Conservation (phyloP, 2,888 invertebrate genomes). For the Alloscopus bannaensis region DNA sequence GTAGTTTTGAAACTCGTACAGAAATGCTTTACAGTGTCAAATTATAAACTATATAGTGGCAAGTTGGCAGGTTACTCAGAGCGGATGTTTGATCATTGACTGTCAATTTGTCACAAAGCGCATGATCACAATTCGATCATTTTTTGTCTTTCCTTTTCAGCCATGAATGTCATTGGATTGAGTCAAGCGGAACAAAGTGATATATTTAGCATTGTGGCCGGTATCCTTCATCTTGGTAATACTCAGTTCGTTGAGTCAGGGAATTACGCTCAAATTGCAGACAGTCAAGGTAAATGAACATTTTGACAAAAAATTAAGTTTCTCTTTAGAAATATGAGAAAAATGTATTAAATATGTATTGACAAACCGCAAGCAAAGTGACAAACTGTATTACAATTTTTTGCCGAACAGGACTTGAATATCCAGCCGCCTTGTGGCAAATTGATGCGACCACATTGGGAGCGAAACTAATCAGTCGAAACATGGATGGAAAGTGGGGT, state of each 20-base stretch:
- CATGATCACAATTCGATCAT: slow-evolving; percentile 21
- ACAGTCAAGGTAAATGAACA: slow-evolving; percentile 77
- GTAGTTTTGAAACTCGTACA: too few relatives aligned
- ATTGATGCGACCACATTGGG: slow-evolving; percentile 78
- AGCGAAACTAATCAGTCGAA: slow-evolving; percentile 80
- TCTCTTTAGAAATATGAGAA: background rate
- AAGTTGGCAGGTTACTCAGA: too few relatives aligned
- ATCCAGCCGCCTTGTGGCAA: slow-evolving; percentile 80
- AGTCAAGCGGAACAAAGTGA: slow-evolving; percentile 78
- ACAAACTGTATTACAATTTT: slow-evolving; percentile 5
- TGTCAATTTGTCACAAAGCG: too few relatives aligned
- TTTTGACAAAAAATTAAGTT: slow-evolving; percentile 3
- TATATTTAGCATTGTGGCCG: slow-evolving; percentile 79
- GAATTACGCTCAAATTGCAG: slow-evolving; percentile 79
- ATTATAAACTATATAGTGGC: too few relatives aligned
- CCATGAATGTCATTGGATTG: slow-evolving; percentile 81
- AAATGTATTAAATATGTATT: slow-evolving; percentile 1
- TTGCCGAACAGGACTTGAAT: slow-evolving; percentile 79
- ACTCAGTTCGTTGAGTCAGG: slow-evolving; percentile 79
- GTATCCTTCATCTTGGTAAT: slow-evolving; percentile 82
- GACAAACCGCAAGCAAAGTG: slow-evolving; percentile 8
- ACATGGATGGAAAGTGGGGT: slow-evolving; percentile 83
- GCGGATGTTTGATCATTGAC: too few relatives aligned
- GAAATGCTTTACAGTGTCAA: too few relatives aligned
- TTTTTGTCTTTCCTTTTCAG: slow-evolving; percentile 74